Evolutionary conservation across 2,113 vertebrate genomes (phyloP).

Genomic region (Ibidorhyncha struthersii): DNA sequence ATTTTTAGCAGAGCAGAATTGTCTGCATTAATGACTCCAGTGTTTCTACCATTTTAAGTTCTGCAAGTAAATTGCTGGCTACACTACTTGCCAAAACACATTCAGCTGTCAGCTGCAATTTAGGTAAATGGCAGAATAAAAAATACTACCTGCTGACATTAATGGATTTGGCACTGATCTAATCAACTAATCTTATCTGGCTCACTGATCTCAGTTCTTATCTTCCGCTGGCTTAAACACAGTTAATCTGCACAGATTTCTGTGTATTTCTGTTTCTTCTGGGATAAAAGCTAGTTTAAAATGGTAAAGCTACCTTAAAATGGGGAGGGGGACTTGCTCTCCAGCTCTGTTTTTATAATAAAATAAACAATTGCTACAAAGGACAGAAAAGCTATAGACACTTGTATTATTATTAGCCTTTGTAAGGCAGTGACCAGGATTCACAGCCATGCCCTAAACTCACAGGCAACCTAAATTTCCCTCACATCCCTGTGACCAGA

Average conservation of each 20-base stretch:
- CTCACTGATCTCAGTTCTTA: neutral
- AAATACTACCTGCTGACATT: slow-evolving; percentile 38
- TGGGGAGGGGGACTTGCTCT: neutral
- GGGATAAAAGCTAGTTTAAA: neutral
- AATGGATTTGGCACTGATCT: slow-evolving; percentile 49
- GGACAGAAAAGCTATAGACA: neutral
- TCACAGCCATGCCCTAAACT: neutral
- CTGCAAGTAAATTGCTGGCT: slow-evolving; percentile 25
- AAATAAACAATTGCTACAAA: neutral
- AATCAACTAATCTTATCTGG: slow-evolving; percentile 33
- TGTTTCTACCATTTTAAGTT: slow-evolving; percentile 30
- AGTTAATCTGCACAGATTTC: neutral
- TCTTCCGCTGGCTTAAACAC: neutral
- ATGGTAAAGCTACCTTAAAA: neutral
- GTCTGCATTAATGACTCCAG: neutral
- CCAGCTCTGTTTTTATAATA: neutral
- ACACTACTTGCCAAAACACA: slow-evolving; percentile 23
- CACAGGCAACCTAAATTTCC: neutral
- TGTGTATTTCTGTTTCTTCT: neutral
- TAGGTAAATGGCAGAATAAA: slow-evolving; percentile 18
- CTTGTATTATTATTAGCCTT: neutral
- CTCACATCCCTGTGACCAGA: neutral
- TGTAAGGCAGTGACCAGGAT: neutral
- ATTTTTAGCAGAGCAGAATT: slow-evolving; percentile 26
- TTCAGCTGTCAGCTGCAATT: slow-evolving; percentile 55